These are phyloP conservation scores for Caenorhabditis sp. DNA, from an alignment of 2,888 invertebrate genomes.

Conservation along the genomic window DNA sequence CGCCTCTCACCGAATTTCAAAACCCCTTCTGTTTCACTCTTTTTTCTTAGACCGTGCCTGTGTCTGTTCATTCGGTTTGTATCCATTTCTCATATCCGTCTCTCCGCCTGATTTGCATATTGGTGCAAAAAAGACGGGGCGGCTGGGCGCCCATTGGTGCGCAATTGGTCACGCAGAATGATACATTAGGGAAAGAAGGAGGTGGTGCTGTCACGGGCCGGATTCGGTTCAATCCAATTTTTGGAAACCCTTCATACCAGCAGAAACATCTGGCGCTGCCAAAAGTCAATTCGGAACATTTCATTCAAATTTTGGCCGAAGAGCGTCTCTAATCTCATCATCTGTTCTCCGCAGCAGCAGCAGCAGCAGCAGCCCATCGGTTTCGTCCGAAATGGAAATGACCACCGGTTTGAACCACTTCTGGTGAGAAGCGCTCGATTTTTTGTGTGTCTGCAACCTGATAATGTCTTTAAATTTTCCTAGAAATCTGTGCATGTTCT, in stretches of 20 bases:
- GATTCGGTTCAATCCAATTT: conserved; percentile 50
- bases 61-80: conserved; percentile 20
- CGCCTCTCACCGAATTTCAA: conserved; percentile 34
- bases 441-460: no score
- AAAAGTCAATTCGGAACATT: conserved; percentile 56
- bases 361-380: no score
- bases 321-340: conserved; percentile 44
- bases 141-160: conserved; percentile 51
- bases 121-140: conserved; percentile 42
- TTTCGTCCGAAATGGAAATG: no score
- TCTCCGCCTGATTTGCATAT: conserved; percentile 46
- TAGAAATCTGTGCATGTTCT: no score
- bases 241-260: conserved; percentile 26
- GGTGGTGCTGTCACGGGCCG: conserved; percentile 35
- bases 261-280: conserved; percentile 57
- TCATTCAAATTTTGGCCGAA: conserved; percentile 53
- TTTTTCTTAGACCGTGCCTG: not conserved
- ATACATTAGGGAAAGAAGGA: conserved; percentile 48
- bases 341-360: conserved; percentile 5
- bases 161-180: conserved; percentile 57
- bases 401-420: conserved; percentile 12
- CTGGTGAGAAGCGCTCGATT: not conserved
- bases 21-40: conserved; percentile 22
- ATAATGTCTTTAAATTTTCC: no score
- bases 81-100: conserved; percentile 40